Evolutionary conservation across 2,113 vertebrate species (phyloP).

Genomic region (Cepphus grylle): DNA sequence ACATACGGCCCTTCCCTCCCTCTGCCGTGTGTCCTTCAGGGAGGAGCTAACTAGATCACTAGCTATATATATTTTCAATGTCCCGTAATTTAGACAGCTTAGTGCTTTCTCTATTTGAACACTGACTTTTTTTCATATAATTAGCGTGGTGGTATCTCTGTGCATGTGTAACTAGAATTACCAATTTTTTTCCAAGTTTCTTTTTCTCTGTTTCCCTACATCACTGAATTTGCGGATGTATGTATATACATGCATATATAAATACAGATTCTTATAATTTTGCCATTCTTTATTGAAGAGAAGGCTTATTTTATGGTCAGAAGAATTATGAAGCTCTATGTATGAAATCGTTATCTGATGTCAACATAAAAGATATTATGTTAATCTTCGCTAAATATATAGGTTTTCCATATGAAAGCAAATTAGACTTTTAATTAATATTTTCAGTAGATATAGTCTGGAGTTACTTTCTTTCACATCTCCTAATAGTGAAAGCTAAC

Average conservation of each 20-base stretch:
- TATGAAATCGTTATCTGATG: not conserved
- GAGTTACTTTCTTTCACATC: not conserved
- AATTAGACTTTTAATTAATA: slow-evolving; percentile 9
- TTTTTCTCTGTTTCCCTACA: not conserved
- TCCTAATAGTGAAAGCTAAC: not conserved
- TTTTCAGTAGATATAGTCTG: not conserved
- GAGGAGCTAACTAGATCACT: not conserved
- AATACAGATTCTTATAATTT: not conserved
- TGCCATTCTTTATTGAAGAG: not conserved
- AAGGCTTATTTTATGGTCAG: slow-evolving; percentile 34
- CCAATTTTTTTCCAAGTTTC: not conserved
- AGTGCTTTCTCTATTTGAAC: not conserved
- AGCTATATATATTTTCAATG: not conserved
- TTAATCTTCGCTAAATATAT: not conserved
- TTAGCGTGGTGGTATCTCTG: not conserved
- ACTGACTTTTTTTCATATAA: not conserved
- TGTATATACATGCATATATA: not conserved
- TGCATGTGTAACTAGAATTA: not conserved
- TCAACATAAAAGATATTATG: not conserved
- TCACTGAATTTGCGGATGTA: not conserved
- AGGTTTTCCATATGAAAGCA: not conserved
- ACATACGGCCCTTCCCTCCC: not conserved
- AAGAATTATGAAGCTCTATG: slow-evolving; percentile 28
- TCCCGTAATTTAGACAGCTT: not conserved
- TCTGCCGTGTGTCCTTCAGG: not conserved